These are phyloP conservation scores for Chironomus riparius DNA, from an alignment of 2,888 invertebrate species.

Conservation along the genomic window DNA sequence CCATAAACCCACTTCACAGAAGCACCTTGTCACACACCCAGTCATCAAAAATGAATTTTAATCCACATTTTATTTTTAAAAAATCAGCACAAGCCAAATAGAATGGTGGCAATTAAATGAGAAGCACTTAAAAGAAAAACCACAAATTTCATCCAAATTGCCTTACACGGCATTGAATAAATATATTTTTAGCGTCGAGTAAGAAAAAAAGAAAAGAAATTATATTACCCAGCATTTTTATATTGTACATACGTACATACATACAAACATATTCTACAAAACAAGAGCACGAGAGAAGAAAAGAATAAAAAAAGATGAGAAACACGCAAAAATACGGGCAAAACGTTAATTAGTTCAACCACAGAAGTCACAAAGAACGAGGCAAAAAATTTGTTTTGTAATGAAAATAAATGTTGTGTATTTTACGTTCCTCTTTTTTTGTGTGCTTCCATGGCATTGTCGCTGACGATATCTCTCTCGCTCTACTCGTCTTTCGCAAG, in stretches of 20 bases:
- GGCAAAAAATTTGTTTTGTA: slow-evolving; percentile 3
- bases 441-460: background rate
- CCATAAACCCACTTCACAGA: background rate
- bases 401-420: slow-evolving; percentile 10
- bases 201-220: background rate
- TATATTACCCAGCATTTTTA: background rate
- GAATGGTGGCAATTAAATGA: background rate
- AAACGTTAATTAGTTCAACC: slow-evolving; percentile 10
- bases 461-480: background rate
- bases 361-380: background rate
- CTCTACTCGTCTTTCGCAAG: background rate
- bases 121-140: slow-evolving; percentile 2
- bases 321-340: slow-evolving; percentile 8
- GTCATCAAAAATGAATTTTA: too few relatives aligned
- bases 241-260: too few relatives aligned
- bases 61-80: too few relatives aligned
- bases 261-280: background rate
- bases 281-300: background rate
- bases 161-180: slow-evolving; percentile 3
- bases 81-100: too few relatives aligned
- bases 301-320: background rate
- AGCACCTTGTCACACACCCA: too few relatives aligned
- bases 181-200: background rate
- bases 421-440: background rate
- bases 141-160: slow-evolving; percentile 9